These are phyloP conservation scores for Clivina fossor DNA, from an alignment of 2,888 invertebrate genomes.

Conservation along the genomic window DNA sequence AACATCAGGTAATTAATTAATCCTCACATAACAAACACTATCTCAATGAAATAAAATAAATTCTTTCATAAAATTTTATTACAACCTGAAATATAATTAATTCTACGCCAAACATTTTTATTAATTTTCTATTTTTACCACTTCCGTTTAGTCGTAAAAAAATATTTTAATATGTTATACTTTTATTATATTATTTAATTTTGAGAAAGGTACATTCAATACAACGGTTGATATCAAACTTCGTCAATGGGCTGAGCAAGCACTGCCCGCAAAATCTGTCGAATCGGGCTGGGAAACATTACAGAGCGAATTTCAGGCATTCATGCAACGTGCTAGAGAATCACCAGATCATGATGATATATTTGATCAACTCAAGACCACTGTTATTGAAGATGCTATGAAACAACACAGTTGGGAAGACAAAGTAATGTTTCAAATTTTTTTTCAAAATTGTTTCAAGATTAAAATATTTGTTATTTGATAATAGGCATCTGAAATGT, in stretches of 20 bases:
- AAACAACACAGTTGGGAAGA: constrained; percentile 91
- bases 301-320: constrained; percentile 69
- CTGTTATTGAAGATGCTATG: constrained; percentile 87
- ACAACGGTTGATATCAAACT: constrained; percentile 92
- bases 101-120: no score
- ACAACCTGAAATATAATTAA: no score
- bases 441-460: no score
- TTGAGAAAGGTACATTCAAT: constrained; percentile 75
- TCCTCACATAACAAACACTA: no score
- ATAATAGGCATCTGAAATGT: constrained; percentile 74
- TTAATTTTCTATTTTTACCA: no score
- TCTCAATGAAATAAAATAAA: not conserved
- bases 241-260: constrained; percentile 93
- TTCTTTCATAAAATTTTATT: no score
- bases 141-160: no score
- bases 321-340: constrained; percentile 66
- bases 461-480: no score
- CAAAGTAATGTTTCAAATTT: no score
- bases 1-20: constrained; percentile 54
- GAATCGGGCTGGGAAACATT: constrained; percentile 86
- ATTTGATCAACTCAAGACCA: constrained; percentile 84
- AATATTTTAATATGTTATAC: not conserved
- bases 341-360: constrained; percentile 81
- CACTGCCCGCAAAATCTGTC: constrained; percentile 81
- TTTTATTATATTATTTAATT: constrained; percentile 21